phyloP scores from a whole-genome alignment of 2,113 vertebrate species.

The Actenoides lindsayi region DNA sequence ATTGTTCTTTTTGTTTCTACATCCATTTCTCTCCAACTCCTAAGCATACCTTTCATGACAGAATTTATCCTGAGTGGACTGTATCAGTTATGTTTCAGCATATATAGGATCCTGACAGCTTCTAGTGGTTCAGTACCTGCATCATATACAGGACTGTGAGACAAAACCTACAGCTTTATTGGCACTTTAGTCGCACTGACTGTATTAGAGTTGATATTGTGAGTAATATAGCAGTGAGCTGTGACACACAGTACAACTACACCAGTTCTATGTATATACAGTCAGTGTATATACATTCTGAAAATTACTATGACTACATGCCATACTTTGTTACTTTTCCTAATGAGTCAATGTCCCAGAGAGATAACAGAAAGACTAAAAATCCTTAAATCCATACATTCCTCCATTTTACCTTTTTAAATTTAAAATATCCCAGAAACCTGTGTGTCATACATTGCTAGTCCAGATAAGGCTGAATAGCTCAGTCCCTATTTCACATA shows the following conservation, averaged over 20 bases:
- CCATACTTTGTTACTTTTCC: neutral
- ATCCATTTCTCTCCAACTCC: neutral
- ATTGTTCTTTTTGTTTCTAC: neutral
- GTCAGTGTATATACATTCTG: neutral
- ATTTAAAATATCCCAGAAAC: neutral
- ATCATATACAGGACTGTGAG: neutral
- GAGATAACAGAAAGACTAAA: neutral
- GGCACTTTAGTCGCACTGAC: neutral
- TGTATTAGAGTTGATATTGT: neutral
- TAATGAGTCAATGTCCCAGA: neutral
- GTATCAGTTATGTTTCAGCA: neutral
- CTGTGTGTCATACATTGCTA: neutral
- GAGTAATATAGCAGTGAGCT: neutral
- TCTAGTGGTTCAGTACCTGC: neutral
- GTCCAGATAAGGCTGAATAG: neutral
- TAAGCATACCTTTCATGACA: neutral
- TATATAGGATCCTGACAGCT: accelerated
- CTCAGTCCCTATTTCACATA: neutral
- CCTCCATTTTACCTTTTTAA: neutral
- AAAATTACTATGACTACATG: neutral
- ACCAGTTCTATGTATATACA: neutral
- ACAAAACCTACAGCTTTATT: neutral
- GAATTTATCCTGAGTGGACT: neutral
- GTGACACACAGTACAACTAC: neutral
- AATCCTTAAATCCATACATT: neutral